These are phyloP conservation scores for Aphis gossypii DNA, from an alignment of 1,140 invertebrate genomes.

Conservation along the genomic window DNA sequence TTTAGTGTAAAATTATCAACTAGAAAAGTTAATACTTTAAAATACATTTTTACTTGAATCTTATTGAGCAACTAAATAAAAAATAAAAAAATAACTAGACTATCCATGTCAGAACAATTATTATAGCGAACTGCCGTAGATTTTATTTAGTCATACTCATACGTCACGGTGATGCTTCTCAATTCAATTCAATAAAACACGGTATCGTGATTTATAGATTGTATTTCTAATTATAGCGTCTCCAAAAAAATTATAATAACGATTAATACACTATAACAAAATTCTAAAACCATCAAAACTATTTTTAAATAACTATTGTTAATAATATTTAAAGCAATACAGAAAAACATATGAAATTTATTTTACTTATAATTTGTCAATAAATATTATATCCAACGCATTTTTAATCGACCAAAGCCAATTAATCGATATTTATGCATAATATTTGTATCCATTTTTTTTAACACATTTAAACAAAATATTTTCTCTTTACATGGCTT, in stretches of 20 bases:
- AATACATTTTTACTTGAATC: neutral
- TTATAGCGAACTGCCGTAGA: neutral
- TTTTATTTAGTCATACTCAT: conserved; percentile 44
- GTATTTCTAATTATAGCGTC: neutral
- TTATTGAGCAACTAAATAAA: neutral
- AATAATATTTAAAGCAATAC: neutral
- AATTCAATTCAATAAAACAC: conserved; percentile 40
- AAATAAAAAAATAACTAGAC: conserved; percentile 17
- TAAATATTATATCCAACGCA: neutral
- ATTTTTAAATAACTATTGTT: neutral
- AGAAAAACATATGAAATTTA: neutral
- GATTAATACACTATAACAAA: neutral
- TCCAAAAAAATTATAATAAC: neutral
- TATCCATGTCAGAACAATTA: neutral
- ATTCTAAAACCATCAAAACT: neutral
- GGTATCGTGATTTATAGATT: neutral
- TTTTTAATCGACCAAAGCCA: neutral
- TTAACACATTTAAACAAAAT: neutral
- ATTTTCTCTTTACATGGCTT: neutral
- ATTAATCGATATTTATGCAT: neutral
- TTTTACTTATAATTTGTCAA: neutral
- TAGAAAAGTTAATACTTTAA: neutral
- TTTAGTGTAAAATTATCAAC: neutral
- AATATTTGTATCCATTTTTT: too few relatives aligned
- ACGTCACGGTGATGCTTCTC: conserved; percentile 12